Evolutionary conservation across 2,797 vertebrate genomes (phyloP), one percentile per base, ranked within the genome.

Genomic region (Lemur catta): DNA sequence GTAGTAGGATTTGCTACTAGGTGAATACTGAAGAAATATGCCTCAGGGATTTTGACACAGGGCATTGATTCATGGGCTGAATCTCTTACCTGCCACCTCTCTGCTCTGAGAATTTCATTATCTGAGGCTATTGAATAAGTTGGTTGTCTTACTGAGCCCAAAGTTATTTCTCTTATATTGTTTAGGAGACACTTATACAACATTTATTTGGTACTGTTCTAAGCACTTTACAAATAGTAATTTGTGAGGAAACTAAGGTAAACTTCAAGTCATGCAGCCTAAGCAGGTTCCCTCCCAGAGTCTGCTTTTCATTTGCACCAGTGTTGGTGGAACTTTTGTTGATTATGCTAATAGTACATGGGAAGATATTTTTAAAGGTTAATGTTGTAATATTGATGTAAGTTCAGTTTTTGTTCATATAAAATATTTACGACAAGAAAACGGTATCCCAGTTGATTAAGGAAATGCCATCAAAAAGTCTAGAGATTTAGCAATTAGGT

Each of bases 291-390:
- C 65, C n/a, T 92, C 41, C 28, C 30, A 55, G 71, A 75, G 57
- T 50, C 75, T 97, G 18, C 41, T 97, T 93, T 93, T 96, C 52
- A n/a, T 89, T 97, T 89, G 9, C 86, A 71, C 50, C 86, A 72
- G 30, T 79, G 24, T 57, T 94, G 26, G 30, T 80, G 22, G 63
- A 22, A 26, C 50, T 76, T 74, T 63, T 72, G 13, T 75, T 76
- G 74, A 74, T 93, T 92, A 91, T 7, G 18, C 86, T 85, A 81
- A 55, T 87, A 75, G 33, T 87, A 11, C 26, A 15, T 65, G 28
- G 15, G 35, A n/a, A 65, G 33, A n/a, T 65, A n/a, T 65, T 65
- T 95, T 81, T 69, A 69, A 41, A 94, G 28, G 41, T 85, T 94
- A 75, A 80, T 91, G 10, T 57, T 75, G 20, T 87, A 84, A 91